These are phyloP conservation scores for Valencia hispanica DNA, from an alignment of 2,797 vertebrate genomes.

Conservation along the genomic window DNA sequence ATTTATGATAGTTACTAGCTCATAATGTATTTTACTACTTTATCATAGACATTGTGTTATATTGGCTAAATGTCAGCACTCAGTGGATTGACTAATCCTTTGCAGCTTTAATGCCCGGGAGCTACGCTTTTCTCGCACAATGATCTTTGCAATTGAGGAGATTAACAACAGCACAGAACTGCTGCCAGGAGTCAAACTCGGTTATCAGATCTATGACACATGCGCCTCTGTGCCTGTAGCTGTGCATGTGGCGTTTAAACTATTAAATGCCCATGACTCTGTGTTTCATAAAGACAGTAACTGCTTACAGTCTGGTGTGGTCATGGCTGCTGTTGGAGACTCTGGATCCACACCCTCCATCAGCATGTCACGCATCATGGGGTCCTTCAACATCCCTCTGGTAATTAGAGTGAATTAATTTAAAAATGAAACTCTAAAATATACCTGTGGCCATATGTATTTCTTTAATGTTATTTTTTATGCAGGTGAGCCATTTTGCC, in stretches of 20 bases:
- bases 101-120: slow-evolving; percentile 42
- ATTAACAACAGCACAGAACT: slow-evolving; percentile 68
- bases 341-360: slow-evolving; percentile 74
- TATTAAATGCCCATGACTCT: slow-evolving; percentile 41
- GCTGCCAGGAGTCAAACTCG: slow-evolving; percentile 55
- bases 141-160: slow-evolving; percentile 68
- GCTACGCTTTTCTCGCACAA: slow-evolving; percentile 56
- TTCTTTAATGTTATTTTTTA: not conserved
- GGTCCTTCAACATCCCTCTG: slow-evolving; percentile 66
- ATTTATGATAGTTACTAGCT: not conserved
- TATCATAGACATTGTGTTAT: not conserved
- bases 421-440: not conserved
- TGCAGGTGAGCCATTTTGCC: slow-evolving; percentile 77
- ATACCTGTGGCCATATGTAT: not conserved
- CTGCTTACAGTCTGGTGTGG: slow-evolving; percentile 42
- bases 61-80: not conserved
- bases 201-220: slow-evolving; percentile 70
- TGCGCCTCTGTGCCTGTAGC: slow-evolving; percentile 57
- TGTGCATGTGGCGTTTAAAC: slow-evolving; percentile 52
- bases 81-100: not conserved
- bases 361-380: slow-evolving; percentile 34
- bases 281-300: not conserved
- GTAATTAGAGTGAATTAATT: slow-evolving; percentile 35
- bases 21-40: not conserved
- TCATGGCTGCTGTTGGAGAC: slow-evolving; percentile 65